Base-by-base conservation (phyloP, 2,113 vertebrate genomes). In the Marcusenius ussheri region DNA sequence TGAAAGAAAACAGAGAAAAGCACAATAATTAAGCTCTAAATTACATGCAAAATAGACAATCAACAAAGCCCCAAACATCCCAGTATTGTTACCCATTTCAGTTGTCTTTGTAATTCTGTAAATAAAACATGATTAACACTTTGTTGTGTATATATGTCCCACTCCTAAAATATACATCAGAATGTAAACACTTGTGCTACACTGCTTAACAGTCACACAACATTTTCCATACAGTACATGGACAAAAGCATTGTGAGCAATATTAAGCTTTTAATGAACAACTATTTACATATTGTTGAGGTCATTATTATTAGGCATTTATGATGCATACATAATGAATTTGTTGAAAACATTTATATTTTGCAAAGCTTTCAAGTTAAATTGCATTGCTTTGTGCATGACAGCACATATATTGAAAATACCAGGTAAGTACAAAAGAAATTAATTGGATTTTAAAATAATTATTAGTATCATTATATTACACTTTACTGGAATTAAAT, bases 1-100 rank as follows among this genome's bases (percentile, higher is more conserved):
- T 88, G 35, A 62, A 88, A 66, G 87, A 39, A 39, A 58, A 58
- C 84, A 87, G 50, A 87, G 45, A 66, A 24, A 66, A 88, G 15
- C 39, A 88, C 9, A 45, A 62, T 27, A 11, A 46, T 88, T 88
- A 88, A 24, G 6, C 39, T 45, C 19, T 88, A n/a, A 88, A 42
- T 47, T 46, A 35, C 1, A 3, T 87, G 15, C 27, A n/a, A 53
- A 49, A 87, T 7, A 87, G 6, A 49, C 15, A 46, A 46, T 10
- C 5, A 42, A 19, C 74, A 80, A 80, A 39, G 35, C 15, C 35
- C 15, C 31, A 80, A 42, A 42, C 35, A 80, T 80, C 35, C 17
- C 5, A 42, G 21, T 11, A 77, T 77, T 39, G 2, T 42, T 80
- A 80, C 4, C 35, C 3, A 74, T 74, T 74, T 74, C 11, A 11